Percentiles rank a stretch among this genome's conserved stretches.
Conservation (phyloP, 2,888 invertebrate genomes). For the Spialia ferax region DNA sequence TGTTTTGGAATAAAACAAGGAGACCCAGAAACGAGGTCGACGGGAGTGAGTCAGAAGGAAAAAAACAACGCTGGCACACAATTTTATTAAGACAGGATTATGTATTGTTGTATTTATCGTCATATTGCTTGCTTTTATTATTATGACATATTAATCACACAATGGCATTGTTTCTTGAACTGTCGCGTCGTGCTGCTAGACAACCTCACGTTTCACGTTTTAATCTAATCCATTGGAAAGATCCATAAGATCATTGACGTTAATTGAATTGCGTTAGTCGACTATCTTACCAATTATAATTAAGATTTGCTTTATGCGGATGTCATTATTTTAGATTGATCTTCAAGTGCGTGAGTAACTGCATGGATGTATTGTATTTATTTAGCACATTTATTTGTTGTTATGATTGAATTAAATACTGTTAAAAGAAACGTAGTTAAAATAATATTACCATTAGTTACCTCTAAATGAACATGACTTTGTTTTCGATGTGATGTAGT, state of each 20-base stretch:
- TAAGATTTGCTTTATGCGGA: background rate
- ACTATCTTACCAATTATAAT: conserved; percentile 4
- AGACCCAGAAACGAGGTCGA: conserved; percentile 42
- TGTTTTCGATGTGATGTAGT: too few relatives aligned
- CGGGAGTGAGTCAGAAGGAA: conserved; percentile 41
- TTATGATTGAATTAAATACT: too few relatives aligned
- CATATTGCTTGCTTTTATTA: too few relatives aligned
- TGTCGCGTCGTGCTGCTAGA: background rate
- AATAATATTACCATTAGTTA: too few relatives aligned
- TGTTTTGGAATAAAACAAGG: conserved; percentile 43
- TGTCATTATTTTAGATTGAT: background rate
- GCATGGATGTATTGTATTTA: background rate
- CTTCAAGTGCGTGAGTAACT: too few relatives aligned
- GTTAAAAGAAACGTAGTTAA: too few relatives aligned
- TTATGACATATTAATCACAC: conserved; percentile 31
- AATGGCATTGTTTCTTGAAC: conserved; percentile 27
- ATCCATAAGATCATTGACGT: conserved; percentile 8
- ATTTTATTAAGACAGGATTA: conserved; percentile 42
- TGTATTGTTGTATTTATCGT: conserved; percentile 39
- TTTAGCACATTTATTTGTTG: too few relatives aligned
- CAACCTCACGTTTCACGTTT: background rate
- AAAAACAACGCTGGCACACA: conserved; percentile 43
- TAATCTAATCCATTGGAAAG: conserved; percentile 21
- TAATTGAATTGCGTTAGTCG: conserved; percentile 16
- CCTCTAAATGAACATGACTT: too few relatives aligned